A percentile compares a stretch with the other conserved stretches of the same genome.
Conservation (phyloP, 2,888 invertebrate genomes). For the Acanthosepion esculentum region DNA sequence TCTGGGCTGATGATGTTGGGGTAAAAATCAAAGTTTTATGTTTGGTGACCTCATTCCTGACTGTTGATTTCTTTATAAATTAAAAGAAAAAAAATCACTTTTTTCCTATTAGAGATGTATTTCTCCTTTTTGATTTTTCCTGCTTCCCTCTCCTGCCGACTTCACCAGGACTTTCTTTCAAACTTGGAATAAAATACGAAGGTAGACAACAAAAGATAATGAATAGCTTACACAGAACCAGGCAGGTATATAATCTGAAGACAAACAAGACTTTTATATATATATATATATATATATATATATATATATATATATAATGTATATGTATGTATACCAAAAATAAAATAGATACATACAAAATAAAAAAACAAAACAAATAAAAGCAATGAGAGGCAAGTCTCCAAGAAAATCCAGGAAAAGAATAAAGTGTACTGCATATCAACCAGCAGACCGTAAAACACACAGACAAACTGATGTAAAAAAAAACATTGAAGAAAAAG, state of each 20-base stretch:
- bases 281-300: no score
- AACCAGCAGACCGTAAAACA: no score
- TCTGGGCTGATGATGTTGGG: neutral
- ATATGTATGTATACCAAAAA: no score
- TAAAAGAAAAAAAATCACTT: no score
- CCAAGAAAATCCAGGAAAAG: no score
- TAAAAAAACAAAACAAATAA: no score
- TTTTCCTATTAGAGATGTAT: neutral
- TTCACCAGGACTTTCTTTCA: neutral
- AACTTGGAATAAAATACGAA: neutral
- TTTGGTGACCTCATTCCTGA: neutral
- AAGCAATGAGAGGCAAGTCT: no score
- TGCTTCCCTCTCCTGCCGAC: neutral
- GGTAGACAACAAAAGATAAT: neutral
- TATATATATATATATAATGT: no score
- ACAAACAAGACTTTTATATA: neutral
- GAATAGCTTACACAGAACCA: neutral
- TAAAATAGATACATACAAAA: no score
- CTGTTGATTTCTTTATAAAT: neutral
- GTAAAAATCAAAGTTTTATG: neutral
- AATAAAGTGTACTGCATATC: no score
- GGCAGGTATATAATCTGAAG: neutral
- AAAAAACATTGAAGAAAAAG: no score
- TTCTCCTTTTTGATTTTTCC: neutral
- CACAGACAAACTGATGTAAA: no score